These are phyloP conservation scores for Drosophila takahashii DNA, from an alignment of 1,140 invertebrate species.

Conservation along the genomic window DNA sequence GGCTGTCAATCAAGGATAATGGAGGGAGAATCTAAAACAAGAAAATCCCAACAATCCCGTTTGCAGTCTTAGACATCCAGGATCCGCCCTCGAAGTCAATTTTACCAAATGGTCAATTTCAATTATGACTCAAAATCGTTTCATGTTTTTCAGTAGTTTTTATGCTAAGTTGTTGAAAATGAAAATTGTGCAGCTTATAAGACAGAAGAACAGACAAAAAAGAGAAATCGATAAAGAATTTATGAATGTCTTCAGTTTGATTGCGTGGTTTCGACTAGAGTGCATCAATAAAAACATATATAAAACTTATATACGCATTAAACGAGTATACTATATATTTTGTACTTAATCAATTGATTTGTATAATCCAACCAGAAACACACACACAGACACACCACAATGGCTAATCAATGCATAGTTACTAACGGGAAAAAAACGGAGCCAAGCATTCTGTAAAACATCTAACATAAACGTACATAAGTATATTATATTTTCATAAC, in stretches of 20 bases:
- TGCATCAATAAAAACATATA: slow-evolving; percentile 50
- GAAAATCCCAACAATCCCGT: slow-evolving; percentile 4
- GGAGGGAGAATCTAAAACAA: slow-evolving; percentile 5
- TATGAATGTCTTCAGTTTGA: slow-evolving; percentile 75
- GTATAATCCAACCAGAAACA: slow-evolving; percentile 55
- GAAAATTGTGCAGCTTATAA: slow-evolving; percentile 63
- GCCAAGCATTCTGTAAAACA: slow-evolving; percentile 80
- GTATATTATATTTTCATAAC: slow-evolving; percentile 83
- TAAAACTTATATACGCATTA: slow-evolving; percentile 49
- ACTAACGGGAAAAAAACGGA: slow-evolving; percentile 63
- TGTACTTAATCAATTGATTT: slow-evolving; percentile 71
- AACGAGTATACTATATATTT: slow-evolving; percentile 65
- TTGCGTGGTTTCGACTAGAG: slow-evolving; percentile 74
- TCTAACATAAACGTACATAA: slow-evolving; percentile 79
- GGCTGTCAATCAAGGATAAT: slow-evolving; percentile 53
- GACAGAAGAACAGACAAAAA: slow-evolving; percentile 19
- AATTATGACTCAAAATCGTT: slow-evolving; percentile 55
- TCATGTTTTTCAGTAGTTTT: slow-evolving; percentile 67
- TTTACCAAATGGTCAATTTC: slow-evolving; percentile 73
- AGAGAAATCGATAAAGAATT: slow-evolving; percentile 58
- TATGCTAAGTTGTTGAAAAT: slow-evolving; percentile 74
- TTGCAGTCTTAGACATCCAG: slow-evolving; percentile 13
- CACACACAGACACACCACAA: slow-evolving; percentile 36
- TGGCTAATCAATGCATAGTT: slow-evolving; percentile 77
- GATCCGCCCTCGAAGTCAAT: slow-evolving; percentile 64